Evolutionary conservation across 2,797 vertebrate species (phyloP), one percentile per base, ranked within the genome.

Genomic region (Antennarius maculatus): DNA sequence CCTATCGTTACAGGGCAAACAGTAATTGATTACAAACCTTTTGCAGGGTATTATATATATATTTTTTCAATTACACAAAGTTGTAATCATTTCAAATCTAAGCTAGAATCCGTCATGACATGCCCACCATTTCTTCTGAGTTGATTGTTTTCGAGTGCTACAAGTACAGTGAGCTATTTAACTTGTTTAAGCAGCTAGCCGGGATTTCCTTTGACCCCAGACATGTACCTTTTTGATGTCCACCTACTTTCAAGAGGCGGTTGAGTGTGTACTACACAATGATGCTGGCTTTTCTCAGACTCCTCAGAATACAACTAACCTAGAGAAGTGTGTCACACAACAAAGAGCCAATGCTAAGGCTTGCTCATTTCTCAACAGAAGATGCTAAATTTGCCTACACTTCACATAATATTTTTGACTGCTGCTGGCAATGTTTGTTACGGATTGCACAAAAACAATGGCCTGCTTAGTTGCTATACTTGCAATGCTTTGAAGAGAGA

Each of bases 391-490:
- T 45, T 72, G 65, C 66, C 72, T 65, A 18, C 83, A 83, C 61
- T 69, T 85, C 66, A 85, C 31, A 34, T 5, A 70, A 77, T 74
- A 51, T 66, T 71, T 72, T 71, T 64, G 74, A 85, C 76, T 71
- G 86, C 79, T 86, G 82, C 77, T 88, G 80, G 75, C 77, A 67
- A 76, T 82, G 82, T 81, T 79, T 86, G 76, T 84, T 81, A 84
- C 77, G 69, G 80, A 86, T 81, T 88, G 86, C 88, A 89, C 85
- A 87, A 80, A 87, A 81, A 81, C 50, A 78, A 81, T 81, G 86
- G 81, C 86, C 81, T 89, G 84, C 82, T 83, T 80, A 81, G 75
- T 82, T 57, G 68, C 78, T 88, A 61, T 85, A 84, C 77, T 86
- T 86, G 76, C 77, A 88, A 82, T 37, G 77, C 80, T 92, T 87